A percentile compares a stretch with the other conserved stretches of the same genome.
Evolutionary conservation across 1,140 invertebrate genomes (phyloP).

Genomic region (Monomorium pharaonis): DNA sequence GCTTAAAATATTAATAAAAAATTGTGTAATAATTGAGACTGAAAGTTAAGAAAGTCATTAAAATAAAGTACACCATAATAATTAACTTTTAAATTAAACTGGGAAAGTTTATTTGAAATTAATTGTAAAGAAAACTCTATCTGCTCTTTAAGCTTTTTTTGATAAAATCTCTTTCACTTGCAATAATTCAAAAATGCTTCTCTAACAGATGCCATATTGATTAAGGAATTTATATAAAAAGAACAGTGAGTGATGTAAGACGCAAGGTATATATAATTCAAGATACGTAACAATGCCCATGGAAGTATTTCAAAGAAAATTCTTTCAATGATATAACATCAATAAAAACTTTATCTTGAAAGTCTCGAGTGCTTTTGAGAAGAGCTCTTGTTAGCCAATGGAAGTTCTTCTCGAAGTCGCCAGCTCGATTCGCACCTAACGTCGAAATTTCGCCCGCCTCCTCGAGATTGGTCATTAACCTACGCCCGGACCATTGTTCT

Average conservation of each 20-base stretch:
- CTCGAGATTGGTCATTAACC: constrained; percentile 79
- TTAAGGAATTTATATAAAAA: neutral
- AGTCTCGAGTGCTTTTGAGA: constrained; percentile 34
- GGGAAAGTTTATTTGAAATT: neutral
- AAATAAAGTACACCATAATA: neutral
- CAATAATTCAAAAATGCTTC: neutral
- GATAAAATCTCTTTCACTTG: neutral
- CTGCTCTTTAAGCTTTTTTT: neutral
- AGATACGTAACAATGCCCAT: constrained; percentile 17
- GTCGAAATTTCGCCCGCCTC: constrained; percentile 69
- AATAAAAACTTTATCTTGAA: constrained; percentile 51
- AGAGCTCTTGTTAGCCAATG: constrained; percentile 61
- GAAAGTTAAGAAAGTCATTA: neutral
- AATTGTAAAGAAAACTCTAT: neutral
- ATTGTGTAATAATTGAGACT: neutral
- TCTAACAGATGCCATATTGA: neutral
- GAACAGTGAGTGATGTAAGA: neutral
- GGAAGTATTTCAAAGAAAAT: constrained; percentile 9
- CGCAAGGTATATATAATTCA: constrained; percentile 7
- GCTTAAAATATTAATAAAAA: neutral
- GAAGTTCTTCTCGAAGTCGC: constrained; percentile 55
- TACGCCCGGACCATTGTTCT: constrained; percentile 76
- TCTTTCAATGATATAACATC: constrained; percentile 7
- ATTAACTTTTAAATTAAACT: neutral
- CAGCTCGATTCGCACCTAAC: constrained; percentile 31